phyloP scores from a whole-genome alignment of 2,888 invertebrate genomes.

The Cerastis leucographa region DNA sequence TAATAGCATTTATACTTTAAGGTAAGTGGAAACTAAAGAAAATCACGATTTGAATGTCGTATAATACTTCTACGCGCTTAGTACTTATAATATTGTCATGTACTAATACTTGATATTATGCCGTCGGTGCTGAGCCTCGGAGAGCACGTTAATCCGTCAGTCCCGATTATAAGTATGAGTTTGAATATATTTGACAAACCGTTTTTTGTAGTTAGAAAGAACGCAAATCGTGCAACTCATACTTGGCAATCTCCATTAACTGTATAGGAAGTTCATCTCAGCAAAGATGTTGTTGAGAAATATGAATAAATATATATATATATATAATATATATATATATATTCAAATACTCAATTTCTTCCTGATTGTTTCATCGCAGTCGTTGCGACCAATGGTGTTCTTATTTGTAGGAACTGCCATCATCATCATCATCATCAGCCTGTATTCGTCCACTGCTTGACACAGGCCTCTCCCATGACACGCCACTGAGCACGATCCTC shows the following conservation, averaged over 20 bases:
- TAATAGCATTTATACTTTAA: neutral
- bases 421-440: too few species aligned
- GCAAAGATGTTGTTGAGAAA: neutral
- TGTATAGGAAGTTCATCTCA: neutral
- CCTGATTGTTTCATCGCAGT: neutral
- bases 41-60: too few species aligned
- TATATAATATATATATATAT: too few species aligned
- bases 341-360: neutral
- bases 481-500: too few species aligned
- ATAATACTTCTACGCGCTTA: too few species aligned
- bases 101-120: neutral
- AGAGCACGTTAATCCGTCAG: neutral
- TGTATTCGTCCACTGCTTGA: too few species aligned
- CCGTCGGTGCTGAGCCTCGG: neutral
- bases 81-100: neutral
- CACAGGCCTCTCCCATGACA: too few species aligned
- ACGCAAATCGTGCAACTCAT: neutral
- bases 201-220: neutral
- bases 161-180: neutral
- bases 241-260: neutral
- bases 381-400: neutral
- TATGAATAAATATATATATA: neutral
- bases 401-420: neutral
- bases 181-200: neutral
- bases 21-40: neutral